Conservation (phyloP, 2,797 vertebrate genomes). For the Oreochromis grahami region DNA sequence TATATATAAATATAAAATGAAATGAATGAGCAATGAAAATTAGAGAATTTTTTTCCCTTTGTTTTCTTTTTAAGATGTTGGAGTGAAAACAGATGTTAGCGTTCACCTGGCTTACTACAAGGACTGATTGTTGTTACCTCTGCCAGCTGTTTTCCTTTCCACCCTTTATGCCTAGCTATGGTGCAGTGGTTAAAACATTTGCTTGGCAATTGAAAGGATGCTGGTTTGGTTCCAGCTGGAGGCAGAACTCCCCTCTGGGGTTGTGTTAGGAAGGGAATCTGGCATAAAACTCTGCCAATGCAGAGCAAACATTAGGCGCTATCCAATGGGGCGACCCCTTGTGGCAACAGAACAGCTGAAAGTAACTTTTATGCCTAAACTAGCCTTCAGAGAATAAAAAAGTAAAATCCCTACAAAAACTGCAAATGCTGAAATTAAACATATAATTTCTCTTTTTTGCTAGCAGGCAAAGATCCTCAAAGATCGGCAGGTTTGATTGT, state of each 20-base stretch:
- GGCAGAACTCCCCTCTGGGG: not conserved
- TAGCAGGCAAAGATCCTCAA: not conserved
- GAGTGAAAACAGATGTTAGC: not conserved
- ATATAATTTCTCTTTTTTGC: not conserved
- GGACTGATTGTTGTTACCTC: not conserved
- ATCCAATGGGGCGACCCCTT: not conserved
- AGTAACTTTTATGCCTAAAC: not conserved
- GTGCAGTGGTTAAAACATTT: not conserved
- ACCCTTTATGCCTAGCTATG: not conserved
- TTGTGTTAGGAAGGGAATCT: not conserved
- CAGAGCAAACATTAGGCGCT: not conserved
- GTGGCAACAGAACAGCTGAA: not conserved
- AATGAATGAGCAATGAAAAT: not conserved
- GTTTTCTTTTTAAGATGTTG: not conserved
- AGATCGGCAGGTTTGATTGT: not conserved
- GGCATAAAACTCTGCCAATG: not conserved
- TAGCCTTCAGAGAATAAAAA: not conserved
- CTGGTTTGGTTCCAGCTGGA: not conserved
- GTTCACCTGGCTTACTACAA: not conserved
- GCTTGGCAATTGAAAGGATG: not conserved
- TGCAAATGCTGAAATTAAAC: not conserved
- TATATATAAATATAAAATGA: rapidly evolving
- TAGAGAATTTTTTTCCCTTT: not conserved
- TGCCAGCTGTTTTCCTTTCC: not conserved
- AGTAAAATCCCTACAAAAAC: not conserved